Percentiles rank a stretch among this genome's conserved stretches.
Evolutionary conservation across 2,113 vertebrate genomes (phyloP).

Genomic region (Capreolus pygargus): DNA sequence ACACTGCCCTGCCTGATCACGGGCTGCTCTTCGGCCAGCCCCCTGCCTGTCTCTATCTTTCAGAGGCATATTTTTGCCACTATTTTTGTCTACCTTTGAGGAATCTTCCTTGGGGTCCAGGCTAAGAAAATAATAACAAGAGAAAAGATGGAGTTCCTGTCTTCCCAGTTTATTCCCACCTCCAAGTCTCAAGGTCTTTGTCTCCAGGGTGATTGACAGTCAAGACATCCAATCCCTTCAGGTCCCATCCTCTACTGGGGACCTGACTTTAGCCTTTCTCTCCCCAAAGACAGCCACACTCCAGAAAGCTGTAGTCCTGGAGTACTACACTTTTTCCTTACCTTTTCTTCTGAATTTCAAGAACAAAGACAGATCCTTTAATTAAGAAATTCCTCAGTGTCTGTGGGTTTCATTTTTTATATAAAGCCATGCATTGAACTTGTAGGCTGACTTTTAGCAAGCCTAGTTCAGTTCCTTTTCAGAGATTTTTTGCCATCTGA

Average conservation of each 20-base stretch:
- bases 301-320: background rate
- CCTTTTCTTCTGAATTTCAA: background rate
- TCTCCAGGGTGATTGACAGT: background rate
- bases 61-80: background rate
- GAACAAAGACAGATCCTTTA: background rate
- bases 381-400: background rate
- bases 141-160: background rate
- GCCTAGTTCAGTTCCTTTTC: background rate
- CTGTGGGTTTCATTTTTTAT: background rate
- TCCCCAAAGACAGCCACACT: background rate
- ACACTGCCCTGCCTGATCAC: background rate
- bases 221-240: background rate
- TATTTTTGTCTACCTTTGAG: no score
- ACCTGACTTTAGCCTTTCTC: background rate
- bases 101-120: background rate
- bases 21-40: background rate
- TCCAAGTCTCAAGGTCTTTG: background rate
- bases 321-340: background rate
- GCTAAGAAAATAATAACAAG: background rate
- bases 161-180: background rate
- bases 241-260: background rate
- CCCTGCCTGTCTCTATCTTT: background rate
- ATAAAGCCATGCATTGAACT: background rate
- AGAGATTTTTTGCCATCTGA: background rate
- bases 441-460: background rate